Evolutionary conservation across 2,888 invertebrate species (phyloP), one percentile per base, ranked within the genome.

Genomic region (Patella ulyssiponensis): DNA sequence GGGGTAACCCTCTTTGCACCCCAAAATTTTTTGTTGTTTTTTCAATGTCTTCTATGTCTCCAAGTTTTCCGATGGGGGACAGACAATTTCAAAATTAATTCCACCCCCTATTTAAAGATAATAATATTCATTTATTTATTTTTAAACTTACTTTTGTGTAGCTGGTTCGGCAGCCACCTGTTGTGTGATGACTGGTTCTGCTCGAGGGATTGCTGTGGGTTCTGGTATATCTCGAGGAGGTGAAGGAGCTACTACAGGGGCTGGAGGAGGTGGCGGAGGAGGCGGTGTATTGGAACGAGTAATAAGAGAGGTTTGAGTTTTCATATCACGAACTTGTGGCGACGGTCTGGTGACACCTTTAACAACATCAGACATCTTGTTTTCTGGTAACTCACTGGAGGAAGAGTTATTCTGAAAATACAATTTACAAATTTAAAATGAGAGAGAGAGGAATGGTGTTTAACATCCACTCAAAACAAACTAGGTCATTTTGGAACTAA

Each of bases 281-380:
- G 70, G 73, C 54, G 78, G 73, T 52, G 75, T 58, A 54, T 56
- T 71, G 23, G 75, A 23, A 44, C 69, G 76, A 69, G 64, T 53
- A 20, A 69, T 71, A 20, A 64, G 69, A 72, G 69, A 54, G 23
- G 73, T 84, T 75, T 89, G 84, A 71, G 86, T 84, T 75, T 86
- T 84, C 27, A 84, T 83, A 75, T 90, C 89, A 69, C 87, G 83
- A 3, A 87, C 88, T 58, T 84, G 81, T 82, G 93, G 92, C 7
- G 44, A 44, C 7, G 44, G 44, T 90, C 94, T 94, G 74, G 94
- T 94, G 69, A 94, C 95, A 78, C 95, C 95, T 87, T 95, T 95
- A 73, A 96, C 96, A 70, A 96, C 95, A 91, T 96, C 96, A 15
- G 96, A 94, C 87, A 96, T 93, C 90, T 95, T 94, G 81, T 86